Evolutionary conservation across 2,888 invertebrate species (phyloP), one percentile per base, ranked within the genome.

Genomic region (Nymphalis c-album): DNA sequence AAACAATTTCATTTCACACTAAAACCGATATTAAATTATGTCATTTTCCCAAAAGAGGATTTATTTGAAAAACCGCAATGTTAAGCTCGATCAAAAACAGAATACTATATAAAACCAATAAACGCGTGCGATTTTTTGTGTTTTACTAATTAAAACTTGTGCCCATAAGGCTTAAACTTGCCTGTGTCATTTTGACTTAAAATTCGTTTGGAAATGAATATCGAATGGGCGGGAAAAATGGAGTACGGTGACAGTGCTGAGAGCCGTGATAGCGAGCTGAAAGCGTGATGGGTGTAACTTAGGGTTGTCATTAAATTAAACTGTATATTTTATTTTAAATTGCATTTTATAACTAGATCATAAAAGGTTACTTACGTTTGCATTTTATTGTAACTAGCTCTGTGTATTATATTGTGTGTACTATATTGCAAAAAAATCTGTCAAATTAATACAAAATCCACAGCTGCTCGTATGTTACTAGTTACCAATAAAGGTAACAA

Each of bases 241-340:
- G 86, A 88, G 87, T 88, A 85, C 80, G 88, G 83, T 88, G 88
- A 88, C 90, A 90, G 85, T 78, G 83, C 87, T 90, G 91, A 92
- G 88, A 89, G 90, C 88, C 91, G 90, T 91, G 91, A 91, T 92
- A 89, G 89, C 88, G 85, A 82, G 79, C 77, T 87, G 85, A 84
- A 86, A 88, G 86, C 86, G 69, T 85, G 83, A 82, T 87, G 80
- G 81, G 75, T 80, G 80, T 78, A 71, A 63, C 22, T 18, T 78
- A 90, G 90, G 90, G 90, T 68, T 90, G 83, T 20, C 69, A 57
- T 47, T 45, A 18, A 63, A 61, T 17, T 51, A 40, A 40, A 35
- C 40, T 40, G 3, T 13, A 58, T 35, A 22, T 20, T 22, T 58
- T 50, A 13, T 58, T 46, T 18, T n/a, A 59, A 47, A 31, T 31